Base-by-base conservation (phyloP, 2,113 vertebrate species). In the Murina feae region DNA sequence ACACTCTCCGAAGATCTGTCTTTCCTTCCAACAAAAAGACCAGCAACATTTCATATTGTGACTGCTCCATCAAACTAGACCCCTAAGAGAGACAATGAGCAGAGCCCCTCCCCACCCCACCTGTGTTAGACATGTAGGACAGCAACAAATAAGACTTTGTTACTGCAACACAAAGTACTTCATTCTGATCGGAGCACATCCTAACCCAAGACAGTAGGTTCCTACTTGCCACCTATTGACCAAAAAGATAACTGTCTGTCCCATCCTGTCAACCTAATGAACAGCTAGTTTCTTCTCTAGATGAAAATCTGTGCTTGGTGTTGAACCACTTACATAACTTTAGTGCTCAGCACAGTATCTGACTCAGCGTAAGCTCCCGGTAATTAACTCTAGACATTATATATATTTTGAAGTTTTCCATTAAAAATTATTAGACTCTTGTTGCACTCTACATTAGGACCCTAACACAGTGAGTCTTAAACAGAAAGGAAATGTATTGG, bases 341-440 rank as follows among this genome's bases (percentile, higher is more conserved):
- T 23, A 49, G 53, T 83, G 37, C 51, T 81, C 60, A 80, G 49
- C 35, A 55, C 21, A 13, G 28, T 74, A 13, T 84, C 66, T 88
- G 71, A 32, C 30, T 12, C 60, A 72, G 76, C n/a, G 32, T 71
- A 80, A 88, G 44, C 11, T 60, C 68, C 72, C 44, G 87, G 84
- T 60, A 83, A 92, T 20, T 89, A 63, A 90, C 80, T 92, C 71
- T 63, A 94, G n/a, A 87, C 32, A 71, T 63, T 92, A 55, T 84
- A 94, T 84, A 85, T 76, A 72, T 58, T 84, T 85, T 88, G n/a
- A 69, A 63, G 32, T 37, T 97, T 83, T 35, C 25, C 89, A 23
- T 71, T 66, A 79, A 53, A 94, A 71, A 69, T 76, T 37, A 5
- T n/a, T 81, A 2, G 20, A 68, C 12, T 53, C 23, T 60, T 39